Conservation (phyloP, 2,888 invertebrate species). For the Ectemnius lituratus region DNA sequence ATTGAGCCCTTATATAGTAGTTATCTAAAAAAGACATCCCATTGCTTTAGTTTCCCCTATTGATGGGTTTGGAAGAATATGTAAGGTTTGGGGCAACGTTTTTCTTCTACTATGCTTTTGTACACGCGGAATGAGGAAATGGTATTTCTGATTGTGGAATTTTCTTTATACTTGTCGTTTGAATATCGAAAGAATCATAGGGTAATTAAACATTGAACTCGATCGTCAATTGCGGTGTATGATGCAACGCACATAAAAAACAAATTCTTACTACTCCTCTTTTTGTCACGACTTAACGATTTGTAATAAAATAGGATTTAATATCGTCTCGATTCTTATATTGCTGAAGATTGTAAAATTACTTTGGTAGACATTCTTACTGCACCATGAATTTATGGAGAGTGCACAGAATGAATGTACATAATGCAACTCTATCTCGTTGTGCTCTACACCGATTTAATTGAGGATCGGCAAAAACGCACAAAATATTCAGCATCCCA, state of each 20-base stretch:
- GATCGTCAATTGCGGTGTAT: not conserved
- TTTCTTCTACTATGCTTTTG: constrained; percentile 15
- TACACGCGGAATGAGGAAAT: constrained; percentile 5
- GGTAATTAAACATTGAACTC: too few species aligned
- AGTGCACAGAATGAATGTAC: constrained; percentile 39
- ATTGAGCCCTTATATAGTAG: not conserved
- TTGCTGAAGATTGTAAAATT: constrained; percentile 13
- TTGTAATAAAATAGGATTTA: constrained; percentile 1
- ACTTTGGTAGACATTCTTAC: constrained; percentile 25
- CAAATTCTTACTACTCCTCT: too few species aligned
- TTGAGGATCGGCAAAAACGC: not conserved
- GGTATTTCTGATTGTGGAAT: too few species aligned
- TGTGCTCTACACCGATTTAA: too few species aligned
- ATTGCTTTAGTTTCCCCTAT: not conserved
- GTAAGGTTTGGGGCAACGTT: not conserved
- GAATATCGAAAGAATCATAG: too few species aligned
- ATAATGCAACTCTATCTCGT: not conserved
- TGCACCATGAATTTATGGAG: constrained; percentile 10
- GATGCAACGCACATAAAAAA: too few species aligned
- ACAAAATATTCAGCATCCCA: not conserved
- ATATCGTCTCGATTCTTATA: constrained; percentile 8
- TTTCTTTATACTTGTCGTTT: too few species aligned
- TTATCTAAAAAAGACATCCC: constrained; percentile 15
- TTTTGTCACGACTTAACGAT: not conserved
- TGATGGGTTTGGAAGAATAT: constrained; percentile 9